Conservation (phyloP, 2,888 invertebrate species). For the Endomychus coccineus region DNA sequence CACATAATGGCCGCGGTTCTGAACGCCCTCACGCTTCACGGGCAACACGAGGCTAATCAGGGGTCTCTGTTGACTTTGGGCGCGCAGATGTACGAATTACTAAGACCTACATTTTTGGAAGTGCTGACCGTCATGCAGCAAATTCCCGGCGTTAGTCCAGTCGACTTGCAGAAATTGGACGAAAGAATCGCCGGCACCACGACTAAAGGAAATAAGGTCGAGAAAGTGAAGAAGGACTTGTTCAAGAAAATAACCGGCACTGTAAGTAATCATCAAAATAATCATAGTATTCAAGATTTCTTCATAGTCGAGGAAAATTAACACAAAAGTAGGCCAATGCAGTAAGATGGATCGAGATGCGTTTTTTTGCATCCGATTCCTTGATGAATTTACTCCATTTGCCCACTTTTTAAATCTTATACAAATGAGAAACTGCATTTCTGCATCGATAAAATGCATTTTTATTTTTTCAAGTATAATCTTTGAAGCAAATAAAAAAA, state of each 20-base stretch:
- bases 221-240: slow-evolving; percentile 83
- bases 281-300: too few relatives aligned
- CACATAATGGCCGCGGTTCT: slow-evolving; percentile 68
- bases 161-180: slow-evolving; percentile 77
- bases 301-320: too few relatives aligned
- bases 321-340: too few relatives aligned
- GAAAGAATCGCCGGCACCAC: slow-evolving; percentile 65
- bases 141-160: slow-evolving; percentile 74
- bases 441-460: too few relatives aligned
- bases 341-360: too few relatives aligned
- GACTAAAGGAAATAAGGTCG: slow-evolving; percentile 69
- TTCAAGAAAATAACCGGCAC: slow-evolving; percentile 82
- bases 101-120: slow-evolving; percentile 69
- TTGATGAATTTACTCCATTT: too few relatives aligned
- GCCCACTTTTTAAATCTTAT: too few relatives aligned
- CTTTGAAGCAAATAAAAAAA: too few relatives aligned
- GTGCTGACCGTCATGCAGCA: slow-evolving; percentile 64
- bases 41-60: slow-evolving; percentile 85
- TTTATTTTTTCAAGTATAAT: too few relatives aligned
- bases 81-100: slow-evolving; percentile 76
- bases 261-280: too few relatives aligned
- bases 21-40: slow-evolving; percentile 72
- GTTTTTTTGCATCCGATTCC: too few relatives aligned
- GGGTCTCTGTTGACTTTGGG: slow-evolving; percentile 72
- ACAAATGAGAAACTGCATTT: too few relatives aligned